Percentiles rank a stretch among this genome's conserved stretches.
These are phyloP conservation scores for Andrena praecox DNA, from an alignment of 2,888 invertebrate species.

Conservation along the genomic window DNA sequence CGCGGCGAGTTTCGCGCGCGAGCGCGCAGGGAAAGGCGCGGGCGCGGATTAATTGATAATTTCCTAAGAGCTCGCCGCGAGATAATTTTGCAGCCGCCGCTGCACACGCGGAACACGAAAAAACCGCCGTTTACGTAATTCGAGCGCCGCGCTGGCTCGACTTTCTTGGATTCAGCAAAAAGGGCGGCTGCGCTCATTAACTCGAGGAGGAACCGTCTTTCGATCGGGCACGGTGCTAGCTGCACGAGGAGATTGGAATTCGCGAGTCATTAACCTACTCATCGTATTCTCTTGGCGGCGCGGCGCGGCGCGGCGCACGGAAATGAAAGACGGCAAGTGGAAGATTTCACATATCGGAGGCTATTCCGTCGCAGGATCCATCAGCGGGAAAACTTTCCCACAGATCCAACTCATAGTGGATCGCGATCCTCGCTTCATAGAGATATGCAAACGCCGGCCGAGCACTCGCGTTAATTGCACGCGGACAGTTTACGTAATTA, in stretches of 20 bases:
- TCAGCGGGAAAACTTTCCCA: not conserved
- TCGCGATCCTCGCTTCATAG: not conserved
- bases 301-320: too few species aligned
- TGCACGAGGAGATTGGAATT: not conserved
- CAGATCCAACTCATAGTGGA: not conserved
- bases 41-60: conserved; percentile 53
- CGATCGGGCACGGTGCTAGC: not conserved
- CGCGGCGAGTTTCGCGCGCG: not conserved
- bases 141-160: too few species aligned
- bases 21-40: conserved; percentile 23
- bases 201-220: conserved; percentile 21
- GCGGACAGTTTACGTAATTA: conserved; percentile 5
- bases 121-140: conserved; percentile 22
- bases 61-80: conserved; percentile 27
- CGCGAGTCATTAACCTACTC: too few species aligned
- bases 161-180: conserved; percentile 19
- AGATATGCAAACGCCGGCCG: not conserved
- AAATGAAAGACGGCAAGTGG: too few species aligned
- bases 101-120: conserved; percentile 11
- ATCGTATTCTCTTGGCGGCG: too few species aligned
- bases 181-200: conserved; percentile 13
- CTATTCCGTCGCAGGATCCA: too few species aligned
- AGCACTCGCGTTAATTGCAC: not conserved
- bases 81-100: conserved; percentile 28
- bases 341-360: too few species aligned